Evolutionary conservation across 2,888 invertebrate genomes (phyloP), one percentile per base, ranked within the genome.

Genomic region (Orthosia gracilis): DNA sequence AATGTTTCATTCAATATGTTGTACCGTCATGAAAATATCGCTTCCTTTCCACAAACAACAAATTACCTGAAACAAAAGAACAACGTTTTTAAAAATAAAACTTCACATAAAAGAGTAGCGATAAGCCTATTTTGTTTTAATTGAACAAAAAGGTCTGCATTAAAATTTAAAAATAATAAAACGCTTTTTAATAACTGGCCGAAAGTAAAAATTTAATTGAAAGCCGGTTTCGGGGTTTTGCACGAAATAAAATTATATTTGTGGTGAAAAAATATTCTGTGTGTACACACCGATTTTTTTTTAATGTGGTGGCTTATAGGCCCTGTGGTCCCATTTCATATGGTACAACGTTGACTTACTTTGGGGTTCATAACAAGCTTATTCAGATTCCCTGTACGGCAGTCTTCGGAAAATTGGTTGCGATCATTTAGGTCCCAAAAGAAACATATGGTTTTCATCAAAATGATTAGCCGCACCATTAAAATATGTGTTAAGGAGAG

Each of bases 41-140:
- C 15, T 47, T 40, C 1, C 17, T n/a, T 17, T 4, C 17, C 17
- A n/a, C 49, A 76, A 75, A 47, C 18, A 47, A 49, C 11, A 65
- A 26, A 26, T 79, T 85, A 85, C 85, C 87, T 87, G 87, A 50
- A 85, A 85, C 81, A 81, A 87, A 59, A 58, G 2, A 62, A 40
- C 1, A 58, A 52, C 26, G 21, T 55, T 71, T 26, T n/a, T 40
- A 23, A 55, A 65, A 54, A 65, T 50, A 61, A 68, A 62, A 62
- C 18, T 50, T 23, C 0, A 66, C 50, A 21, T 4, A 77, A 77
- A 66, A 57, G 18, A 47, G 11, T 55, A 49, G 23, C 57, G 40
- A 12, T 40, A 76, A 65, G 40, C 76, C 49, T 50, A 59, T 55
- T 76, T 73, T 9, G 47, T 66, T 80, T 73, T 67, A 64, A 80